Conservation (phyloP, 2,797 vertebrate species). For the Trachurus trachurus region DNA sequence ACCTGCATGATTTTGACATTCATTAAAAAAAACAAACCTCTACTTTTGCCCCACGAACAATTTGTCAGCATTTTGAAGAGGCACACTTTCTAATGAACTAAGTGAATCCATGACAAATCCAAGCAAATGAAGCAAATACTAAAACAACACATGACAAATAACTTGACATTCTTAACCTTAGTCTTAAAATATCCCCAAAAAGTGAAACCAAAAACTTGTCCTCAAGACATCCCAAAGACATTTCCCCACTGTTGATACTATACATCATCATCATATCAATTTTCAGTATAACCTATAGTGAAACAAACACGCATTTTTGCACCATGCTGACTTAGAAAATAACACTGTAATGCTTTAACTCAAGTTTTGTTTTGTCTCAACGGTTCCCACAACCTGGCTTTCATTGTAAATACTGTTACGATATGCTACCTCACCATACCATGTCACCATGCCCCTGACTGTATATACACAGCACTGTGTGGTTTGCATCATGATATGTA, state of each 20-base stretch:
- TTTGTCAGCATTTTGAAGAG: not conserved
- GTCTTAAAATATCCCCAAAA: not conserved
- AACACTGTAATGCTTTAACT: not conserved
- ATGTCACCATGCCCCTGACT: not conserved
- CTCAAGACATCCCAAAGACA: not conserved
- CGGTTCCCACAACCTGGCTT: not conserved
- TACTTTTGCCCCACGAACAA: not conserved
- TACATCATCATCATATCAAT: not conserved
- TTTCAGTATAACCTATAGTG: not conserved
- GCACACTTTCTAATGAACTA: not conserved
- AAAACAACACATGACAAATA: not conserved
- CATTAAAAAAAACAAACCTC: not conserved
- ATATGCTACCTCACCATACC: not conserved
- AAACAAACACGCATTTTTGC: not conserved
- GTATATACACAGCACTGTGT: not conserved
- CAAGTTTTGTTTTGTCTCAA: not conserved
- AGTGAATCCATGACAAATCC: not conserved
- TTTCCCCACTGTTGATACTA: not conserved
- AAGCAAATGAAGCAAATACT: not conserved
- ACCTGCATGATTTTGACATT: not conserved
- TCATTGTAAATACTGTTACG: not conserved
- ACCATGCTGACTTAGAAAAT: not conserved
- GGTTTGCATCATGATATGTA: too few species aligned
- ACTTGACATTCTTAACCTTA: not conserved
- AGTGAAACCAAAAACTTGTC: not conserved